Evolutionary conservation across 2,888 invertebrate genomes (phyloP).

Genomic region (Drosophila gaucha): DNA sequence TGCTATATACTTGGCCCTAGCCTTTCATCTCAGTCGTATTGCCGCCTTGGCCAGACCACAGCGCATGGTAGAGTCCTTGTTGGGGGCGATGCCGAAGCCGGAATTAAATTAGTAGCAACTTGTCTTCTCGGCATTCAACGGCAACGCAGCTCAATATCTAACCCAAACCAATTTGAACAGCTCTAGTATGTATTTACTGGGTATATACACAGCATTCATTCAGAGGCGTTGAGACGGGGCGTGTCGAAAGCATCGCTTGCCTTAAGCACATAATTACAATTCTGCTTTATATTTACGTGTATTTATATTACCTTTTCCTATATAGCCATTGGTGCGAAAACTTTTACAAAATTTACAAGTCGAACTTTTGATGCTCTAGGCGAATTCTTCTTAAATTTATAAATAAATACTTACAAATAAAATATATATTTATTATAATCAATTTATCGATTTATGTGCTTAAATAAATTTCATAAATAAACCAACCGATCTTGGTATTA

Average conservation of each 20-base stretch:
- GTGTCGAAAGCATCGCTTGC: slow-evolving; percentile 67
- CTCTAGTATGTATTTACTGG: slow-evolving; percentile 18
- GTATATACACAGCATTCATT: slow-evolving; percentile 6
- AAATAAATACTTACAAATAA: too few species aligned
- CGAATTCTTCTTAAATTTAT: neutral
- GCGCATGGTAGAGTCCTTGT: neutral
- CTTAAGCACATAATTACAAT: slow-evolving; percentile 79
- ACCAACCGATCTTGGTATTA: too few species aligned
- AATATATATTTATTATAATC: too few species aligned
- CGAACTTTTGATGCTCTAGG: slow-evolving; percentile 27
- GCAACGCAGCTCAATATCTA: slow-evolving; percentile 32
- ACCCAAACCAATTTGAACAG: slow-evolving; percentile 18
- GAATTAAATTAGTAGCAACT: slow-evolving; percentile 70
- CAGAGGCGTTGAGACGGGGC: slow-evolving; percentile 21
- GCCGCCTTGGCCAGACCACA: neutral
- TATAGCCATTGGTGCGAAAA: slow-evolving; percentile 18
- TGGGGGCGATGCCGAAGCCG: slow-evolving; percentile 33
- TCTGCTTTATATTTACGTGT: slow-evolving; percentile 78
- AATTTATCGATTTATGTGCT: too few species aligned
- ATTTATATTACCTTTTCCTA: slow-evolving; percentile 72
- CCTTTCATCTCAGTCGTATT: slow-evolving; percentile 7
- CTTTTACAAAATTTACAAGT: neutral
- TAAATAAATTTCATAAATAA: too few species aligned
- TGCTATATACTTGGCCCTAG: slow-evolving; percentile 1
- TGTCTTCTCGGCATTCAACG: slow-evolving; percentile 48